phyloP scores from a whole-genome alignment of 1,140 invertebrate genomes.

The Arctopsyche grandis region DNA sequence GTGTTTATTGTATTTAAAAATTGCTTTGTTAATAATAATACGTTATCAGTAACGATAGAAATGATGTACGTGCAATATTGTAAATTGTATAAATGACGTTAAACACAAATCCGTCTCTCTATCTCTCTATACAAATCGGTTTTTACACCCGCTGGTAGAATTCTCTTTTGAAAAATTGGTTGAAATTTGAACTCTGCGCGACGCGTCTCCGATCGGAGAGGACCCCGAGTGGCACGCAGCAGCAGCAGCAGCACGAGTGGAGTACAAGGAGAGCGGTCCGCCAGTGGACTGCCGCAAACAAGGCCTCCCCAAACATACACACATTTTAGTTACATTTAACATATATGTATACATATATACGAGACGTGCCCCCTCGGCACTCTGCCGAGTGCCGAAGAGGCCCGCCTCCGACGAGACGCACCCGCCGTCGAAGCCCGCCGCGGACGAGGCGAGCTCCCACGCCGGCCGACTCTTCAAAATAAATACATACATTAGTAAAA shows the following conservation, averaged over 20 bases:
- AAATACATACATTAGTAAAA: constrained; percentile 62
- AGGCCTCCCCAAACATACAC: constrained; percentile 60
- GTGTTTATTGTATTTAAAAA: constrained; percentile 16
- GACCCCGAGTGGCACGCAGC: constrained; percentile 24
- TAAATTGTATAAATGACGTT: constrained; percentile 35
- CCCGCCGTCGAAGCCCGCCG: too few relatives aligned
- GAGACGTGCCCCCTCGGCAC: too few relatives aligned
- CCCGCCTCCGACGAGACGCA: too few relatives aligned
- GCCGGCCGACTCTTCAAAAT: constrained; percentile 54
- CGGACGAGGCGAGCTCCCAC: too few relatives aligned
- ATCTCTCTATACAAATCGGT: constrained; percentile 21
- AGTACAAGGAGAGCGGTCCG: not conserved
- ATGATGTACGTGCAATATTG: constrained; percentile 33
- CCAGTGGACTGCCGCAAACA: constrained; percentile 61
- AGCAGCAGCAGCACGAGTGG: not conserved
- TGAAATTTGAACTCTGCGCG: too few relatives aligned
- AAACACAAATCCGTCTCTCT: constrained; percentile 30
- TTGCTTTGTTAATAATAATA: constrained; percentile 23
- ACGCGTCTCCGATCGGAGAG: constrained; percentile 1
- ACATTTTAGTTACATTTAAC: constrained; percentile 59
- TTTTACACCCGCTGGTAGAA: constrained; percentile 21
- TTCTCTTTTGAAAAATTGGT: constrained; percentile 7
- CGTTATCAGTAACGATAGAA: constrained; percentile 3
- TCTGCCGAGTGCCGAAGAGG: too few relatives aligned
- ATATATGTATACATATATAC: constrained; percentile 49